These are phyloP conservation scores for Crepidodera aurea DNA, from an alignment of 2,888 invertebrate genomes.

Conservation along the genomic window DNA sequence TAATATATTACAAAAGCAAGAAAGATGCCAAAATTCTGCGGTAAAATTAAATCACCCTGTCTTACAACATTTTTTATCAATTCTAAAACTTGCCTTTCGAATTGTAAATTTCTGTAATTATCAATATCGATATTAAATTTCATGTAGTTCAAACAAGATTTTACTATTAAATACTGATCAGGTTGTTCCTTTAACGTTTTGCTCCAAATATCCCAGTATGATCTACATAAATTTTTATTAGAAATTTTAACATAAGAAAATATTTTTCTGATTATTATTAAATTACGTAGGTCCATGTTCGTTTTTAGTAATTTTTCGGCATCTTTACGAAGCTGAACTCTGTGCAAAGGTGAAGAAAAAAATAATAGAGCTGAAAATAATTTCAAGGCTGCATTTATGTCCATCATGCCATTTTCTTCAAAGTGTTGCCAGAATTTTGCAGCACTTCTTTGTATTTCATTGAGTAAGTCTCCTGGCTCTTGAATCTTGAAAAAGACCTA, in stretches of 20 bases:
- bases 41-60: conserved; percentile 55
- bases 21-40: conserved; percentile 56
- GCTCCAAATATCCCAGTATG: conserved; percentile 62
- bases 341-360: conserved; percentile 61
- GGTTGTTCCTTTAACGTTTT: conserved; percentile 51
- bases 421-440: conserved; percentile 56
- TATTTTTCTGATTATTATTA: conserved; percentile 61
- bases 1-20: conserved; percentile 37
- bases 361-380: conserved; percentile 61
- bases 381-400: conserved; percentile 53
- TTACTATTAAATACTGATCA: conserved; percentile 54
- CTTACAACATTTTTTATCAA: conserved; percentile 57
- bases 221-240: conserved; percentile 60
- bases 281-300: conserved; percentile 9
- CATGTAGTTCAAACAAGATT: conserved; percentile 64
- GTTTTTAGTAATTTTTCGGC: conserved; percentile 51
- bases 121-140: conserved; percentile 65
- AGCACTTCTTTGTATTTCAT: conserved; percentile 59
- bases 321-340: conserved; percentile 57
- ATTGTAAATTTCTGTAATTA: conserved; percentile 62
- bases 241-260: conserved; percentile 63
- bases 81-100: conserved; percentile 61
- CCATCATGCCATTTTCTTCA: conserved; percentile 46
- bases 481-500: conserved; percentile 63
- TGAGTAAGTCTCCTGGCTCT: conserved; percentile 63